Percentiles rank a stretch among this genome's conserved stretches.
These are phyloP conservation scores for Bagarius yarrelli DNA, from an alignment of 2,113 vertebrate species.

Conservation along the genomic window DNA sequence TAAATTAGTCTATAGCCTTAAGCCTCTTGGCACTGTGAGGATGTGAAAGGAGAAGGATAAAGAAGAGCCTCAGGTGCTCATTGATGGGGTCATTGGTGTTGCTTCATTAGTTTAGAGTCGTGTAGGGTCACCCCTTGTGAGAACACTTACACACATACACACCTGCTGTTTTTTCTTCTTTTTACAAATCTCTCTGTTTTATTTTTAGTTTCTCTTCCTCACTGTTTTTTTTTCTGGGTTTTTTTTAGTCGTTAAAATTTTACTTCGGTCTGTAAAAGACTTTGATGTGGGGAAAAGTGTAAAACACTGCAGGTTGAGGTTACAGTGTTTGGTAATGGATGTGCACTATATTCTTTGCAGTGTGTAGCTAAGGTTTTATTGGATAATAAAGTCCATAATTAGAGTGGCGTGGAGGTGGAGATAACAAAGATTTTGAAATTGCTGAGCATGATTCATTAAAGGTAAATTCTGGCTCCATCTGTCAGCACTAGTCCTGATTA, in stretches of 20 bases:
- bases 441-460: constrained; percentile 49
- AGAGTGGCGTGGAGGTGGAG: constrained; percentile 4
- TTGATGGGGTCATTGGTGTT: constrained; percentile 53
- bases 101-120: constrained; percentile 47
- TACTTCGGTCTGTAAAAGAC: not conserved
- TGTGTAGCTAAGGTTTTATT: constrained; percentile 30
- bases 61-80: constrained; percentile 44
- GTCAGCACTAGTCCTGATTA: constrained; percentile 41
- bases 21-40: not conserved
- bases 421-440: constrained; percentile 29
- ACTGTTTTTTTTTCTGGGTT: not conserved
- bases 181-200: not conserved
- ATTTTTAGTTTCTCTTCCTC: not conserved
- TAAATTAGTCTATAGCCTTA: constrained; percentile 19
- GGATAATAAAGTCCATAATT: constrained; percentile 39
- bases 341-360: not conserved
- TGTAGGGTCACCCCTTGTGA: constrained; percentile 34
- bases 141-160: constrained; percentile 5
- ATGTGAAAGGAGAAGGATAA: constrained; percentile 6
- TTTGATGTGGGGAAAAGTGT: not conserved
- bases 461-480: constrained; percentile 43
- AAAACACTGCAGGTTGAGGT: not conserved
- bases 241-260: not conserved
- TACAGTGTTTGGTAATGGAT: constrained; percentile 5
- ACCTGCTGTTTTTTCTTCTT: not conserved